A percentile compares a stretch with the other conserved stretches of the same genome.
phyloP scores from a whole-genome alignment of 2,888 invertebrate species.

The Aphodius sticticus region DNA sequence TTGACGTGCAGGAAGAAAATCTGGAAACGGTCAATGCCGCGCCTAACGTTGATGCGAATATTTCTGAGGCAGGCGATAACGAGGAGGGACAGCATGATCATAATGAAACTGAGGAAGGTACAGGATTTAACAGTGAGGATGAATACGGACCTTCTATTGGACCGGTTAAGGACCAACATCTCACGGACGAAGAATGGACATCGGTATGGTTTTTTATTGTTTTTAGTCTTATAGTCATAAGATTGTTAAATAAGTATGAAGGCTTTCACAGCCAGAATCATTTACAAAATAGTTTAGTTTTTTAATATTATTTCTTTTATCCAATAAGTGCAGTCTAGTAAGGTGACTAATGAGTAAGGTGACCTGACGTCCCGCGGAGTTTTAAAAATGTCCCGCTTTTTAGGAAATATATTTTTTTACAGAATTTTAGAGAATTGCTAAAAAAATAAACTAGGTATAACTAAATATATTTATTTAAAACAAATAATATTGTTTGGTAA shows the following conservation, averaged over 20 bases:
- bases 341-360: no score
- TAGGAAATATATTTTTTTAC: no score
- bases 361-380: no score
- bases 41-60: constrained; percentile 43
- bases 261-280: no score
- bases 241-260: neutral
- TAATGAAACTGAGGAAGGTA: constrained; percentile 55
- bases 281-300: no score
- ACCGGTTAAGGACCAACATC: constrained; percentile 41
- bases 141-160: constrained; percentile 52
- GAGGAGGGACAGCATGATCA: constrained; percentile 45
- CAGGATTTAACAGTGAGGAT: constrained; percentile 60
- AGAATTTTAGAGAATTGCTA: no score
- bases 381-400: no score
- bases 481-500: no score
- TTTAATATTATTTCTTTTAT: no score
- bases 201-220: constrained; percentile 46
- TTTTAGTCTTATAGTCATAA: neutral
- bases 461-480: no score
- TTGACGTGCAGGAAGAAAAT: constrained; percentile 50
- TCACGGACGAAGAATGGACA: constrained; percentile 59
- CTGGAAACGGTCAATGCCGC: constrained; percentile 40
- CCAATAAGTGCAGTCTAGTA: no score
- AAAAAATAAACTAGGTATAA: no score
- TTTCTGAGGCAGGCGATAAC: constrained; percentile 46